phyloP scores from a whole-genome alignment of 2,797 vertebrate genomes.

The Thunnus albacares region DNA sequence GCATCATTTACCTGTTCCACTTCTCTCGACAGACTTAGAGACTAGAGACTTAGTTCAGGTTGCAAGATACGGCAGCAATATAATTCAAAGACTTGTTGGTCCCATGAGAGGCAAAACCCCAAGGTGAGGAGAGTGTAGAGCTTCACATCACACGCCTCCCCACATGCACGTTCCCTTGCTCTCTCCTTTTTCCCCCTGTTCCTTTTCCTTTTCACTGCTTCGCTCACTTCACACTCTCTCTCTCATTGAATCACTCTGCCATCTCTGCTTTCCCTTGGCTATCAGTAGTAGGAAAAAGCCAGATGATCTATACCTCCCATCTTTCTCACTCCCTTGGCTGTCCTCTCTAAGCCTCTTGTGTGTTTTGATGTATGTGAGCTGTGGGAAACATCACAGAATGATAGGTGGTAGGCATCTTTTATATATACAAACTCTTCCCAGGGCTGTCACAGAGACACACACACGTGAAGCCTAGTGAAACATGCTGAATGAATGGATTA shows the following conservation, averaged over 20 bases:
- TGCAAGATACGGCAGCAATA: constrained; percentile 33
- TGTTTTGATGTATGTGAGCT: constrained; percentile 39
- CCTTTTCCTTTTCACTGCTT: constrained; percentile 19
- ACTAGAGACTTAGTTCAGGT: constrained; percentile 33
- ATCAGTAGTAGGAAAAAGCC: constrained; percentile 42
- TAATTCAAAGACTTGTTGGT: constrained; percentile 46
- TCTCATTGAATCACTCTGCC: constrained; percentile 39
- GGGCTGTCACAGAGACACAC: not conserved
- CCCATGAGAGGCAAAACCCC: constrained; percentile 37
- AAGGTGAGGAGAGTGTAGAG: constrained; percentile 28
- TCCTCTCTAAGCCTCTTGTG: constrained; percentile 37
- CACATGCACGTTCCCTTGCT: constrained; percentile 15
- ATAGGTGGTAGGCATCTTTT: constrained; percentile 41
- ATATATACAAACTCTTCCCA: constrained; percentile 22
- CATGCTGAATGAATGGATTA: too few relatives aligned
- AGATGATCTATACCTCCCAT: constrained; percentile 61
- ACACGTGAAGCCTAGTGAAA: not conserved
- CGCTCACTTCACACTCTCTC: constrained; percentile 41
- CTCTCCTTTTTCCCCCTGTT: not conserved
- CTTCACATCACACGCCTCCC: constrained; percentile 33
- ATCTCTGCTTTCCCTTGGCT: constrained; percentile 46
- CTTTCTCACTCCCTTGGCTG: constrained; percentile 34
- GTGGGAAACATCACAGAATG: constrained; percentile 46
- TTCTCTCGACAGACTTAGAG: constrained; percentile 32
- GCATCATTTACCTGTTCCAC: constrained; percentile 31